Conservation (phyloP, 1,140 invertebrate genomes). For the Habropoda laboriosa region DNA sequence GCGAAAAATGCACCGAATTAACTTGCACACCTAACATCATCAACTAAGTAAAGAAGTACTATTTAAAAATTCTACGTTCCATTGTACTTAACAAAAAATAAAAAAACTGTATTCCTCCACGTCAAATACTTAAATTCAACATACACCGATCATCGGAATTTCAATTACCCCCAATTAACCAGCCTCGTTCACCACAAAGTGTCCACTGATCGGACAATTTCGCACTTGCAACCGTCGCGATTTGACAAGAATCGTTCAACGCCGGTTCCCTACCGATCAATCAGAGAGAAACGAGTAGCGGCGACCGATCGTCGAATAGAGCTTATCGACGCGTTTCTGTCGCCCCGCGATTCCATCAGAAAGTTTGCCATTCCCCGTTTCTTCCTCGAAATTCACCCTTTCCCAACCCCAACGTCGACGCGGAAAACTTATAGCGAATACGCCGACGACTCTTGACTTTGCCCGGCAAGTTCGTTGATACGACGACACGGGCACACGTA, state of each 20-base stretch:
- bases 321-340: not conserved
- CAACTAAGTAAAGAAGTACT: too few relatives aligned
- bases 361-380: not conserved
- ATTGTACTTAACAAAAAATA: too few relatives aligned
- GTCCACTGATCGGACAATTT: not conserved
- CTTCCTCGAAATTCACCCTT: conserved; percentile 5
- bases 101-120: too few relatives aligned
- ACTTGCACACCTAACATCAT: too few relatives aligned
- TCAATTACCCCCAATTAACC: too few relatives aligned
- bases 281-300: not conserved
- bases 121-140: too few relatives aligned
- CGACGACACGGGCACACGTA: conserved; percentile 15
- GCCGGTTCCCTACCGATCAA: not conserved
- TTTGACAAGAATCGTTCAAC: too few relatives aligned
- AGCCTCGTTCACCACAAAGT: too few relatives aligned
- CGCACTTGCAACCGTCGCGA: not conserved
- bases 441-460: conserved; percentile 12
- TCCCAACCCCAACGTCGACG: not conserved
- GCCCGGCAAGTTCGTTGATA: conserved; percentile 14
- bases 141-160: too few relatives aligned
- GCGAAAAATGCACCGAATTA: too few relatives aligned
- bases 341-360: not conserved
- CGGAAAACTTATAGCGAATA: conserved; percentile 28
- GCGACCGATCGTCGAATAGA: not conserved
- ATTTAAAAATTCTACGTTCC: too few relatives aligned